Conservation (phyloP, 2,113 vertebrate genomes). For the Amazona guildingii region DNA sequence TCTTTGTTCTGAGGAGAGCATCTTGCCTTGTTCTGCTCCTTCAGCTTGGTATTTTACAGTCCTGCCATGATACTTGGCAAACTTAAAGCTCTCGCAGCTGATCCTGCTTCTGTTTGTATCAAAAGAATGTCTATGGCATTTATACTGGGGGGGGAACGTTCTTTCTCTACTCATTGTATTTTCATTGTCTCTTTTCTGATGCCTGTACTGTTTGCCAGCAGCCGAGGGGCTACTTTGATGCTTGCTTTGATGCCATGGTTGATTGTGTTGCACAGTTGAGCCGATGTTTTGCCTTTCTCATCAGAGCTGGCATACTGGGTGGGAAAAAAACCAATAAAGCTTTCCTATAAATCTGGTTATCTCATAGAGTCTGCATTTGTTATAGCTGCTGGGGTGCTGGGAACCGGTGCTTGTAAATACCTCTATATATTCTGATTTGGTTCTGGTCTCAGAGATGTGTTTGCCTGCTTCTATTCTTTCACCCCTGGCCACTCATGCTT, state of each 20-base stretch:
- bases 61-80: slow-evolving; percentile 62
- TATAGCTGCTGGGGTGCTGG: slow-evolving; percentile 7
- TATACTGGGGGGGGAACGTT: slow-evolving; percentile 29
- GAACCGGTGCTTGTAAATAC: slow-evolving; percentile 2
- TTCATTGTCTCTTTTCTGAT: slow-evolving; percentile 46
- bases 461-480: neutral
- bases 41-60: slow-evolving; percentile 53
- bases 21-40: slow-evolving; percentile 45
- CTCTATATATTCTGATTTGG: slow-evolving; percentile 6
- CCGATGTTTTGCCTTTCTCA: slow-evolving; percentile 54
- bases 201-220: slow-evolving; percentile 35
- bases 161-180: slow-evolving; percentile 55
- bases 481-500: neutral
- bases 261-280: slow-evolving; percentile 30
- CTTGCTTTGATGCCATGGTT: slow-evolving; percentile 45
- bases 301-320: slow-evolving; percentile 28
- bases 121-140: slow-evolving; percentile 62
- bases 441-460: slow-evolving; percentile 2
- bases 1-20: slow-evolving; percentile 25
- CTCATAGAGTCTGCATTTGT: slow-evolving; percentile 45
- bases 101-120: slow-evolving; percentile 65
- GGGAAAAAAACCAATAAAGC: slow-evolving; percentile 51
- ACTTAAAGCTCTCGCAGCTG: slow-evolving; percentile 69
- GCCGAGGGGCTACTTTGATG: slow-evolving; percentile 3
- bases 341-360: slow-evolving; percentile 42